phyloP scores from a whole-genome alignment of 2,888 invertebrate genomes.

The Cyclophora punctaria region DNA sequence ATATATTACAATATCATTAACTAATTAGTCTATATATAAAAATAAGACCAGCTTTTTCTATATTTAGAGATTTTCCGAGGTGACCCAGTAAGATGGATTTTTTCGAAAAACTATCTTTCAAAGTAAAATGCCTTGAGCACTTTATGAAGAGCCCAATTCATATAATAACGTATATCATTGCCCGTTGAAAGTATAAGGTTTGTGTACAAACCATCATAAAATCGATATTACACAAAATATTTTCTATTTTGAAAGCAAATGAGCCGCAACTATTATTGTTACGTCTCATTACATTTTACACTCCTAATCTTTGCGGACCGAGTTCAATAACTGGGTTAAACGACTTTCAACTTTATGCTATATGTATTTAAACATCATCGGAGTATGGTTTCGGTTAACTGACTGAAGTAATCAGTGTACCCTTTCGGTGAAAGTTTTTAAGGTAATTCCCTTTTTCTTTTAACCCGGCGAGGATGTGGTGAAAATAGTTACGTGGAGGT shows the following conservation, averaged over 20 bases:
- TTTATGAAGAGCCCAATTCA: too few relatives aligned
- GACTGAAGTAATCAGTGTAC: slow-evolving; percentile 48
- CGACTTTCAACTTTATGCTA: slow-evolving; percentile 46
- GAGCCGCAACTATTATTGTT: slow-evolving; percentile 47
- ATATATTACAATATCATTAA: too few relatives aligned
- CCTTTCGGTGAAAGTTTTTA: slow-evolving; percentile 39
- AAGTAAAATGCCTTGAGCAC: too few relatives aligned
- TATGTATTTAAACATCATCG: slow-evolving; percentile 40
- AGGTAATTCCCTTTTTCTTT: neutral
- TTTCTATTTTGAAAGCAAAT: slow-evolving; percentile 36
- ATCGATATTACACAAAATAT: slow-evolving; percentile 7
- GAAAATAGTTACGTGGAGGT: too few relatives aligned
- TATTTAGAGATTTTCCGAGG: too few relatives aligned
- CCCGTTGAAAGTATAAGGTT: neutral
- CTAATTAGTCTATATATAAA: too few relatives aligned
- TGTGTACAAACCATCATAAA: neutral
- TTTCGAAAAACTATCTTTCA: too few relatives aligned
- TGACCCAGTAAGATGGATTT: too few relatives aligned
- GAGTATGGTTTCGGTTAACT: slow-evolving; percentile 36
- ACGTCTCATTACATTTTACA: slow-evolving; percentile 59
- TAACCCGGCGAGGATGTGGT: too few relatives aligned
- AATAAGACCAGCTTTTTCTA: too few relatives aligned
- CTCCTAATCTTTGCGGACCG: slow-evolving; percentile 41
- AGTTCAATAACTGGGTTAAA: slow-evolving; percentile 25
- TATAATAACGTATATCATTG: too few relatives aligned